Percentiles rank a stretch among this genome's conserved stretches.
phyloP scores from a whole-genome alignment of 2,888 invertebrate species.

The Drosophila imparisetae region DNA sequence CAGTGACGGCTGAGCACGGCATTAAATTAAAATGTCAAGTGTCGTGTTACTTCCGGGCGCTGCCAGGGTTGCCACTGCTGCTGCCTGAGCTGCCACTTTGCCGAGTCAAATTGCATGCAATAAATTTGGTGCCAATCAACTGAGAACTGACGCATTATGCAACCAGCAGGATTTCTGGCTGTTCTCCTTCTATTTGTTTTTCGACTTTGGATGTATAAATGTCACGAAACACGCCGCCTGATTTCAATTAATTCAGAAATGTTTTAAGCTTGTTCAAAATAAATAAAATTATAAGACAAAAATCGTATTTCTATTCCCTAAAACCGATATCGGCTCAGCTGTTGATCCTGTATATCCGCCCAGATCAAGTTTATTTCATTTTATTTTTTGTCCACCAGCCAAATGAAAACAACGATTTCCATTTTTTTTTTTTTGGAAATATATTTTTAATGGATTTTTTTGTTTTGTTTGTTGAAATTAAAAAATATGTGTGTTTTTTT shows the following conservation, averaged over 20 bases:
- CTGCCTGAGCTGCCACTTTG: slow-evolving; percentile 45
- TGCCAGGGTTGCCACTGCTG: slow-evolving; percentile 65
- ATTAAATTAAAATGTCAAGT: slow-evolving; percentile 80
- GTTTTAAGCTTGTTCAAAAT: background rate
- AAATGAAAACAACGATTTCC: slow-evolving; percentile 14
- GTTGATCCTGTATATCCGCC: too few relatives aligned
- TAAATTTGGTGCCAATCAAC: slow-evolving; percentile 79
- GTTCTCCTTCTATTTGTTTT: slow-evolving; percentile 4
- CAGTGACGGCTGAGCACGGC: slow-evolving; percentile 68
- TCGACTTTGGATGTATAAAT: slow-evolving; percentile 36
- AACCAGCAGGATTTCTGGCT: slow-evolving; percentile 29
- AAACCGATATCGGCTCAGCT: background rate
- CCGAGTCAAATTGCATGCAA: slow-evolving; percentile 78
- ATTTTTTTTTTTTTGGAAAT: slow-evolving; percentile 62
- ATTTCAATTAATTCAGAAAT: background rate
- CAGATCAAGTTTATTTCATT: background rate
- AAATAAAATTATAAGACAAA: background rate
- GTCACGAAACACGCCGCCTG: background rate
- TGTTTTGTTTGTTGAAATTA: slow-evolving; percentile 68
- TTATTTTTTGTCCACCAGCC: background rate
- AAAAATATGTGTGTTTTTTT: slow-evolving; percentile 53
- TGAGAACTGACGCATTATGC: slow-evolving; percentile 70
- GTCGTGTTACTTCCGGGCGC: slow-evolving; percentile 78
- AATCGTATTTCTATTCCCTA: background rate
- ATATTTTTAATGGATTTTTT: slow-evolving; percentile 75